These are phyloP conservation scores for Pyrrhosoma nymphula DNA, from an alignment of 2,888 invertebrate species.

Conservation along the genomic window DNA sequence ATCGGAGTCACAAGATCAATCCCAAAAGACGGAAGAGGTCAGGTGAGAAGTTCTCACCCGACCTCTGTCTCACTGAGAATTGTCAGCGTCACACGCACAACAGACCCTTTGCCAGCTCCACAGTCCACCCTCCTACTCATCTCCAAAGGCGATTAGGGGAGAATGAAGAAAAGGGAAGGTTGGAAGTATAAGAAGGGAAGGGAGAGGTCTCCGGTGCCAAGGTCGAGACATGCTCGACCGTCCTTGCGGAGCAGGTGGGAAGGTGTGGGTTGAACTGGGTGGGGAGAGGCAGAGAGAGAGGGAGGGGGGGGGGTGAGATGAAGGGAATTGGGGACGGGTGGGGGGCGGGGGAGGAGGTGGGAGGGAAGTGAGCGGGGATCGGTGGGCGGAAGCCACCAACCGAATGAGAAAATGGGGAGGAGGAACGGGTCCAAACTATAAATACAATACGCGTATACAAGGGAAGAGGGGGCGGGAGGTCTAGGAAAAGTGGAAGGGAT, in stretches of 20 bases:
- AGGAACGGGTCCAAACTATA: constrained; percentile 55
- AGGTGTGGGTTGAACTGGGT: not conserved
- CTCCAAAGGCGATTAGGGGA: not conserved
- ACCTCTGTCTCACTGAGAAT: no score
- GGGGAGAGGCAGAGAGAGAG: not conserved
- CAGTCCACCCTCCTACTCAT: not conserved
- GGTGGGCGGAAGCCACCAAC: not conserved
- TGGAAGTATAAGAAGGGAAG: not conserved
- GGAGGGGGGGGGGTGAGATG: not conserved
- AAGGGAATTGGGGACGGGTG: not conserved
- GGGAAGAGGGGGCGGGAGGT: not conserved
- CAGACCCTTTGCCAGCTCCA: not conserved
- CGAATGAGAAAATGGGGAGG: constrained; percentile 6
- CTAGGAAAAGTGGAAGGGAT: not conserved
- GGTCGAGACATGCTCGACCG: constrained; percentile 45
- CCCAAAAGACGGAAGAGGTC: not conserved
- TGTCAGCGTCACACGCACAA: not conserved
- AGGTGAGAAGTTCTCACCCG: no score
- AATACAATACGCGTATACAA: constrained; percentile 9
- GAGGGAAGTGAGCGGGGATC: not conserved
- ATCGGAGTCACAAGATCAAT: no score
- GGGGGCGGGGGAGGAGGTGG: not conserved
- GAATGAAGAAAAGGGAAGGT: not conserved
- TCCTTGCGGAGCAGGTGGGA: constrained; percentile 61
- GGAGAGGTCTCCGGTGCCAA: constrained; percentile 3